These are phyloP conservation scores for Andricus curvator DNA, from an alignment of 2,888 invertebrate species.

Conservation along the genomic window DNA sequence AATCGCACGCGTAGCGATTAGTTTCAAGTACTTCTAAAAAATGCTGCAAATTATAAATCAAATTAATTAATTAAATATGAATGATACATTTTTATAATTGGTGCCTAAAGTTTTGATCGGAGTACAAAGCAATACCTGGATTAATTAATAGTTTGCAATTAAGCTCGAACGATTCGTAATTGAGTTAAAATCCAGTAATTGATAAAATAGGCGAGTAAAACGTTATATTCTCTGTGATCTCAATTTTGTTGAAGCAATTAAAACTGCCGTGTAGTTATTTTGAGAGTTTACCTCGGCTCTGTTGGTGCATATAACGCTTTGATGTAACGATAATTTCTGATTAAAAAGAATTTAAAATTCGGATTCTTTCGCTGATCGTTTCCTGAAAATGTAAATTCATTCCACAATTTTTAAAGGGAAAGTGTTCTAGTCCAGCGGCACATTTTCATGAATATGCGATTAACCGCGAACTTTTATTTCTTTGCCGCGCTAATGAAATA, in stretches of 20 bases:
- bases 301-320: neutral
- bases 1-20: too few relatives aligned
- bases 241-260: neutral
- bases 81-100: neutral
- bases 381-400: slow-evolving; percentile 28
- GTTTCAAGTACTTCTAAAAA: neutral
- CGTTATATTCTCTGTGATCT: neutral
- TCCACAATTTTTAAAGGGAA: slow-evolving; percentile 2
- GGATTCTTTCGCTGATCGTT: slow-evolving; percentile 26
- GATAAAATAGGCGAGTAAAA: neutral
- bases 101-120: neutral
- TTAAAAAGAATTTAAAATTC: slow-evolving; percentile 21
- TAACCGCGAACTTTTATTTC: slow-evolving; percentile 47
- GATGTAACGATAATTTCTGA: slow-evolving; percentile 19
- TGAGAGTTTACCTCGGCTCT: neutral
- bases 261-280: neutral
- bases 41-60: neutral
- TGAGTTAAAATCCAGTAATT: neutral
- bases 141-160: neutral
- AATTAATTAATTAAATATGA: neutral
- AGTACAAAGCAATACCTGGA: neutral
- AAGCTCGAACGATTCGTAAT: neutral
- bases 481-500: slow-evolving; percentile 45
- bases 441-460: slow-evolving; percentile 43
- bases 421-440: slow-evolving; percentile 28